A percentile compares a stretch with the other conserved stretches of the same genome.
phyloP scores from a whole-genome alignment of 2,888 invertebrate genomes.

The Acleris emargana region DNA sequence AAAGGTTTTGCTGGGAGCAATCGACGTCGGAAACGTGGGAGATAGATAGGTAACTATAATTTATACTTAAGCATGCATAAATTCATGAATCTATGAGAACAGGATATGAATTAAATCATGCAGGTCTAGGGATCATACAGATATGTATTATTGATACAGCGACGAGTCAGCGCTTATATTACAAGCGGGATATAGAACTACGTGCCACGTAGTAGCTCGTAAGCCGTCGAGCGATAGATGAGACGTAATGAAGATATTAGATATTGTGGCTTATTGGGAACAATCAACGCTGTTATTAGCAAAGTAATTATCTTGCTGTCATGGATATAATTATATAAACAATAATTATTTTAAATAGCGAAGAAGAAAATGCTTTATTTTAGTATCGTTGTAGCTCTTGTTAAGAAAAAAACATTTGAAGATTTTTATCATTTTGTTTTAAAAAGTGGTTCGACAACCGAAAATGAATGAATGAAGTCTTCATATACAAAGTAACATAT shows the following conservation, averaged over 20 bases:
- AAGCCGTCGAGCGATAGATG: conserved; percentile 10
- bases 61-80: conserved; percentile 28
- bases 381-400: too few species aligned
- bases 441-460: too few species aligned
- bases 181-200: conserved; percentile 4
- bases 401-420: too few species aligned
- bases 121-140: conserved; percentile 24
- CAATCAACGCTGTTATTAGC: neutral
- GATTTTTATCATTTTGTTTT: too few species aligned
- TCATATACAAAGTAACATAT: too few species aligned
- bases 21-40: too few species aligned
- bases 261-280: neutral
- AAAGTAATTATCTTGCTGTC: neutral
- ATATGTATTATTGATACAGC: conserved; percentile 23
- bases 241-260: conserved; percentile 12
- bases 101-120: conserved; percentile 4
- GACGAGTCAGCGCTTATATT: conserved; percentile 11
- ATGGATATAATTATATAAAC: too few species aligned
- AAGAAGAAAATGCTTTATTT: too few species aligned
- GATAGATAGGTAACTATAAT: neutral
- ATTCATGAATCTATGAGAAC: conserved; percentile 24
- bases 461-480: too few species aligned
- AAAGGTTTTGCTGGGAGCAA: too few species aligned
- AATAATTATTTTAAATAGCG: too few species aligned
- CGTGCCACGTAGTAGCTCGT: neutral